Evolutionary conservation across 2,797 vertebrate genomes (phyloP), one percentile per base, ranked within the genome.

Genomic region (Hypotaenidia okinawae): DNA sequence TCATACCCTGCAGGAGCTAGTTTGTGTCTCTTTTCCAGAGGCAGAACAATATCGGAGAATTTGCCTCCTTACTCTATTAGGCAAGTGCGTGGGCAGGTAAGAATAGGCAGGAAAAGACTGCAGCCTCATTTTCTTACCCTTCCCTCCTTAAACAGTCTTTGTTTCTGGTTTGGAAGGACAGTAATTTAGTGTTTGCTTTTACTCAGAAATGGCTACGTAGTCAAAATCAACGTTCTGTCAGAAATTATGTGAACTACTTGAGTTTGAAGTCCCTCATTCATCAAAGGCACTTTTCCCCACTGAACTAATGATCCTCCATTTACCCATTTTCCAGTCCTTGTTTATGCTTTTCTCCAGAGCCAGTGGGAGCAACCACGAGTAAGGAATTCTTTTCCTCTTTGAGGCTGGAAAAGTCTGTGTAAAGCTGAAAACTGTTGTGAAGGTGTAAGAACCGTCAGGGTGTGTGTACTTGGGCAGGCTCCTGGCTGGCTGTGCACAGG

Each of bases 341-440:
- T 51, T 80, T 70, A 21, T 41, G 39, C 33, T 64, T 3, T 6
- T 64, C 37, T 73, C 30, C 52, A 70, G 58, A 79, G 49, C 63
- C 62, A 33, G 9, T 0, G 2, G 18, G 16, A 75, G 23, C 9
- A 33, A 16, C 30, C 6, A 0, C 19, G 69, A 77, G 30, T 6
- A 22, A 24, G 67, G 59, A 21, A 24, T 63, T 66, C 10, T 51
- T 57, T 49, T 54, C 19, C 12, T 43, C 5, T 19, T 45, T 27
- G 12, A 16, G 5, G 8, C 0, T 67, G 35, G 83, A 82, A 69
- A 70, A 51, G 41, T 16, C 66, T 32, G n/a, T 23, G 16, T 35
- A 5, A 58, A 72, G 30, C 55, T 70, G 4, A 5, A 45, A 52
- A 63, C 55, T 57, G 55, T 33, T 12, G 6, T 6, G 11, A 10